Evolutionary conservation across 2,797 vertebrate species (phyloP).

Genomic region (Coreius guichenoti): DNA sequence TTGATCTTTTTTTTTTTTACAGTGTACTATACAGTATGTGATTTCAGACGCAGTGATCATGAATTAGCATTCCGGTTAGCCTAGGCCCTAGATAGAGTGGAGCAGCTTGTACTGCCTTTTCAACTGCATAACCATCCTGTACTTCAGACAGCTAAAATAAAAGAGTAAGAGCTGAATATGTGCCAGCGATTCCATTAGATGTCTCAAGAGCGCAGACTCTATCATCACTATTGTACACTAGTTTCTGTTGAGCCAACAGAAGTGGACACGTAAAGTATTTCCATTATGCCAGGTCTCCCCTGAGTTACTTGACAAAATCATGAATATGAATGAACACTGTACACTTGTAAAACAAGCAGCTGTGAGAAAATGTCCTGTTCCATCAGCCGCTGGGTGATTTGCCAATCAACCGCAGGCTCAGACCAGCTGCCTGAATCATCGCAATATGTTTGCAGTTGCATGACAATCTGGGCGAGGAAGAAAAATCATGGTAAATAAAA

Average conservation of each 20-base stretch:
- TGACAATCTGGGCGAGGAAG: background rate
- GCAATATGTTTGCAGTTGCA: background rate
- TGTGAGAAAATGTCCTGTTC: constrained; percentile 1
- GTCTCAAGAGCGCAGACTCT: background rate
- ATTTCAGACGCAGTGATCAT: background rate
- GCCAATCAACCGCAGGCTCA: constrained; percentile 13
- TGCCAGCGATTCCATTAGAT: background rate
- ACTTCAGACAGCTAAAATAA: background rate
- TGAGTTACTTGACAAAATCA: constrained; percentile 11
- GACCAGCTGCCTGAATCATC: constrained; percentile 21
- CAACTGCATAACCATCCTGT: background rate
- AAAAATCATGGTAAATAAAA: background rate
- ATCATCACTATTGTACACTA: background rate
- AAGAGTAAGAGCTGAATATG: background rate
- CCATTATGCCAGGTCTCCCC: background rate
- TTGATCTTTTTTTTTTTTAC: too few species aligned
- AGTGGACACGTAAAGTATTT: background rate
- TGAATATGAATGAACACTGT: constrained; percentile 2
- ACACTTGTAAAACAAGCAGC: constrained; percentile 12
- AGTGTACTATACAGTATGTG: background rate
- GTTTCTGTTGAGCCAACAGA: background rate
- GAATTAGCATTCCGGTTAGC: background rate
- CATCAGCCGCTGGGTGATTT: constrained; percentile 17
- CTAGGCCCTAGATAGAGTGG: background rate
- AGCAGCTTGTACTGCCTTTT: constrained; percentile 7